Evolutionary conservation across 2,797 vertebrate species (phyloP).

Genomic region (Siniperca obscura): DNA sequence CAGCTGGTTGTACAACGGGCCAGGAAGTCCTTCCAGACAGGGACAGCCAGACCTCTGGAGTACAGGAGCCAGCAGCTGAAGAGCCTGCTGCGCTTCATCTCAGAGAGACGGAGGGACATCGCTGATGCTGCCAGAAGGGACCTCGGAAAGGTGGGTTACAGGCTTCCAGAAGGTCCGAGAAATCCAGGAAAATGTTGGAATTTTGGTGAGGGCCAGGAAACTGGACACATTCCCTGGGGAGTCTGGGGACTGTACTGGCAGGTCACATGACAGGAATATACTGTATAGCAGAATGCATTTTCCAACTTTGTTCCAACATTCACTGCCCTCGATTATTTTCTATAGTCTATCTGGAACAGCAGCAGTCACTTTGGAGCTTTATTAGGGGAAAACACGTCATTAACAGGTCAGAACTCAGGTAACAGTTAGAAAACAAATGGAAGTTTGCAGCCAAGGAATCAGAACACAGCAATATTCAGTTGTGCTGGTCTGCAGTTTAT

Average conservation of each 20-base stretch:
- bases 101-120: constrained; percentile 84
- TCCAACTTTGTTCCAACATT: background rate
- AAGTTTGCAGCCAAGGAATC: background rate
- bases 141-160: constrained; percentile 84
- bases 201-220: too few species aligned
- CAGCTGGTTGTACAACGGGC: constrained; percentile 79
- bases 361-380: background rate
- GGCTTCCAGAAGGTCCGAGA: background rate
- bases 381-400: background rate
- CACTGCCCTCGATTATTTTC: background rate
- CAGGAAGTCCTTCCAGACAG: constrained; percentile 83
- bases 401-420: background rate
- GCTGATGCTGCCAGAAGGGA: constrained; percentile 81
- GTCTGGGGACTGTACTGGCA: too few species aligned
- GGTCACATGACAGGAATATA: background rate
- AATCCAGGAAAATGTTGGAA: background rate
- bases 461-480: background rate
- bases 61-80: constrained; percentile 89
- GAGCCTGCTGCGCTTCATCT: constrained; percentile 83
- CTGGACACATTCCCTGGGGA: too few species aligned
- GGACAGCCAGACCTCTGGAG: constrained; percentile 84
- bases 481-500: background rate
- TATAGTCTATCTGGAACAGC: background rate
- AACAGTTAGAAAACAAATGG: background rate
- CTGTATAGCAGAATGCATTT: too few species aligned